These are phyloP conservation scores for Geophilus truncorum DNA, from an alignment of 2,888 invertebrate species.

Conservation along the genomic window DNA sequence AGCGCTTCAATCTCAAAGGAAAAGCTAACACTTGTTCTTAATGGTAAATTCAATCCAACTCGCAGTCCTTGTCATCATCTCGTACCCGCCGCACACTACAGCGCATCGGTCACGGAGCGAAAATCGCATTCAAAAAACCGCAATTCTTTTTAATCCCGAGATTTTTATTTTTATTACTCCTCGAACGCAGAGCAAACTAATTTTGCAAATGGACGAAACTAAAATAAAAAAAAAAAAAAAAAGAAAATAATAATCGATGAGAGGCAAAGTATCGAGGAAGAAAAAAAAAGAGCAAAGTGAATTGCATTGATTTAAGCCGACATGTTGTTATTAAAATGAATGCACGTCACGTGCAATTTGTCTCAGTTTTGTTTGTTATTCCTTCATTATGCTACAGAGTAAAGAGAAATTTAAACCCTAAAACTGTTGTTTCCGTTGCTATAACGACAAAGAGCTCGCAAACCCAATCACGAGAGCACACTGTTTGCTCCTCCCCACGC, in stretches of 20 bases:
- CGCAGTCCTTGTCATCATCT: neutral
- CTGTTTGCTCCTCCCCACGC: conserved; percentile 10
- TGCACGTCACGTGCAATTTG: conserved; percentile 27
- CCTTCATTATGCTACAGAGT: conserved; percentile 14
- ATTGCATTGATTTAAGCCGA: conserved; percentile 27
- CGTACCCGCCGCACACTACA: neutral
- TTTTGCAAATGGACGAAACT: neutral
- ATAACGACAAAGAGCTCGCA: conserved; percentile 29
- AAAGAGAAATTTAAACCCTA: conserved; percentile 28
- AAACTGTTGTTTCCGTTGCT: conserved; percentile 28
- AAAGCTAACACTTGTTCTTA: neutral
- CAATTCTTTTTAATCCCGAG: neutral
- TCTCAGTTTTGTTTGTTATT: conserved; percentile 26
- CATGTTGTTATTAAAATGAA: conserved; percentile 13
- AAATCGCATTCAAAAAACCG: neutral
- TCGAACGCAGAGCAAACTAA: neutral
- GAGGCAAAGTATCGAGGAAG: neutral
- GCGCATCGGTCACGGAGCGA: neutral
- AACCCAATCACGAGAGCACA: conserved; percentile 28
- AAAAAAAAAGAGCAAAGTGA: conserved; percentile 1
- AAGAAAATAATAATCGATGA: neutral
- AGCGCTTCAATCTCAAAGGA: neutral
- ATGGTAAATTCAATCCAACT: neutral
- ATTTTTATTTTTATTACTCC: neutral
- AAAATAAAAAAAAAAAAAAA: neutral